Base-by-base conservation (phyloP, 2,797 vertebrate species). In the Manis javanica region DNA sequence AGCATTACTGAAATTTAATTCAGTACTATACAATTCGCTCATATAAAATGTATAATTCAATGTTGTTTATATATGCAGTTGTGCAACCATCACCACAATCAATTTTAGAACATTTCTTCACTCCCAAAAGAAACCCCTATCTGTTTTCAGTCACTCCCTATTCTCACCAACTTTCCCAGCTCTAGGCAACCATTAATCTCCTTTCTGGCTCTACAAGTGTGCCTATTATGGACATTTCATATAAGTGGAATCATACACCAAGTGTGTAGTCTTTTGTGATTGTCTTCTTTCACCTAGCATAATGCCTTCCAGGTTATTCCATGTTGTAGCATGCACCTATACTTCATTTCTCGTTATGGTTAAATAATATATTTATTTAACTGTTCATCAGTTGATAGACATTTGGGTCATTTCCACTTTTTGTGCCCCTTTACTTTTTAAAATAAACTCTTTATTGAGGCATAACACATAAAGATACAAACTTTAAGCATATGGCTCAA, bases 371-470 rank as follows among this genome's bases (percentile, higher is more conserved):
- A 37, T 26, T 82, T 26, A 82, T 18, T 34, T 95, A 93, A 53
- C 57, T 42, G 74, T 49, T 93, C 51, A 82, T 53, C 61, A 74
- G 37, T 14, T 61, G 23, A 55, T 7, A 91, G 81, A 87, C n/a
- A 94, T 53, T 72, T 78, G 37, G 29, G 46, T 68, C 90, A 16
- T 75, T 96, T 71, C 24, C 15, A 79, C 37, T 84, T 90, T 89
- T 63, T 39, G 39, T 39, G 37, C 2, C 46, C 13, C n/a, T 86
- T 89, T 5, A 34, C 46, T 72, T 86, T 69, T 69, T 16, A 78
- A 92, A 87, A 64, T 68, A 85, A 57, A 82, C 4, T 37, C 89
- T 95, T 84, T 63, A 82, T 26, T 68, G 68, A 94, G 37, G 39
- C n/a, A 84, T 19, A 83, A 82, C 37, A 86, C 1, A 87, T 34